phyloP scores from a whole-genome alignment of 2,888 invertebrate species.

The Pimpla rufipes region DNA sequence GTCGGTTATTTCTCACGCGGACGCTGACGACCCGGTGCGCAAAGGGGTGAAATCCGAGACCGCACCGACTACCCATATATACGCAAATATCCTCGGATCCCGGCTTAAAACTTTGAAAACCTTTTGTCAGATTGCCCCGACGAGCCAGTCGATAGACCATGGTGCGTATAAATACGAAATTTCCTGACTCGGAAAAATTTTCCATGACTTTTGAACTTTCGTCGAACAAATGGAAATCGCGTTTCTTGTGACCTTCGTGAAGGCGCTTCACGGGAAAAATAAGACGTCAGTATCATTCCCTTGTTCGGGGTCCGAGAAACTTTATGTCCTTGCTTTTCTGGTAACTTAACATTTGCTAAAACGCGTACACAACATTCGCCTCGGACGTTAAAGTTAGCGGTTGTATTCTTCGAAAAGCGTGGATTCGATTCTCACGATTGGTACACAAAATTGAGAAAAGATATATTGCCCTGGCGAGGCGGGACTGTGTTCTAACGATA shows the following conservation, averaged over 20 bases:
- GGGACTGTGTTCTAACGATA: too few relatives aligned
- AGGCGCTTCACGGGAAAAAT: background rate
- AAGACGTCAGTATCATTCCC: background rate
- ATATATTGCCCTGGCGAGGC: background rate
- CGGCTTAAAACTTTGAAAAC: constrained; percentile 22
- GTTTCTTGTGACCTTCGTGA: background rate
- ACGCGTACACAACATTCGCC: constrained; percentile 15
- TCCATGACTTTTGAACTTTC: constrained; percentile 21
- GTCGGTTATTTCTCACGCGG: constrained; percentile 68
- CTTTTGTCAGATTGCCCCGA: constrained; percentile 20
- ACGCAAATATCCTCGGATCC: background rate
- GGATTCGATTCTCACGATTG: background rate
- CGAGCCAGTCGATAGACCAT: background rate
- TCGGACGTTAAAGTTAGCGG: background rate
- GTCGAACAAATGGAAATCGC: background rate
- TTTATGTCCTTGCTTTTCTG: background rate
- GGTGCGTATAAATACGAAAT: constrained; percentile 17
- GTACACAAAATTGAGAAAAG: background rate
- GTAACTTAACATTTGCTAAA: background rate
- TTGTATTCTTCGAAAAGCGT: background rate
- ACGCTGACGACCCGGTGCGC: constrained; percentile 29
- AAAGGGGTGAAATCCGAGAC: constrained; percentile 17
- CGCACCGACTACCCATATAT: background rate
- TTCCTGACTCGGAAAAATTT: background rate
- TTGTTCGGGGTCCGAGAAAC: background rate